These are phyloP conservation scores for Parochlus steinenii DNA, from an alignment of 2,888 invertebrate genomes.

Conservation along the genomic window DNA sequence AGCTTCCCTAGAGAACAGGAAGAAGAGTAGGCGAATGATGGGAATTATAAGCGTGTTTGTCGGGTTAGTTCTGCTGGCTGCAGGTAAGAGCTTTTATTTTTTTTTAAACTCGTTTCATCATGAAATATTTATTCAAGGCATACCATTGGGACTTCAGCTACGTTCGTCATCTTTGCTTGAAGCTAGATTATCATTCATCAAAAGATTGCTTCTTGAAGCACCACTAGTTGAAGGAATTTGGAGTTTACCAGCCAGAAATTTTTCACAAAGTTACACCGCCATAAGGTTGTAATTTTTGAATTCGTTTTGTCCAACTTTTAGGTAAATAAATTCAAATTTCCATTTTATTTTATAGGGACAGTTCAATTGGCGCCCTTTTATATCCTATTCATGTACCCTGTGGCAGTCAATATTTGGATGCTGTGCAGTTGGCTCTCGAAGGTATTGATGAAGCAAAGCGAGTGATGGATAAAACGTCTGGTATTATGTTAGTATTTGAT, in stretches of 20 bases:
- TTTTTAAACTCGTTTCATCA: background rate
- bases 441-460: conserved; percentile 48
- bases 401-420: conserved; percentile 44
- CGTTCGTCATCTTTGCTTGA: conserved; percentile 38
- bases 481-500: conserved; percentile 36
- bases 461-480: conserved; percentile 34
- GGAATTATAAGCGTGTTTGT: conserved; percentile 23
- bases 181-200: conserved; percentile 37
- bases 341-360: no score
- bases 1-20: conserved; percentile 14
- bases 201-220: conserved; percentile 35
- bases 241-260: conserved; percentile 20
- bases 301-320: no score
- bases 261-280: conserved; percentile 20
- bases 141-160: conserved; percentile 37
- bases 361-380: conserved; percentile 35
- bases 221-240: conserved; percentile 38
- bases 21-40: conserved; percentile 23
- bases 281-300: no score
- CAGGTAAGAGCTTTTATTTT: conserved; percentile 17
- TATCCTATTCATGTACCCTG: conserved; percentile 37
- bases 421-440: conserved; percentile 46
- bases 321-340: no score
- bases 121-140: conserved; percentile 14
- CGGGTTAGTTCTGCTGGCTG: conserved; percentile 27